Evolutionary conservation across 2,113 vertebrate species (phyloP).

Genomic region (Tor tambroides): DNA sequence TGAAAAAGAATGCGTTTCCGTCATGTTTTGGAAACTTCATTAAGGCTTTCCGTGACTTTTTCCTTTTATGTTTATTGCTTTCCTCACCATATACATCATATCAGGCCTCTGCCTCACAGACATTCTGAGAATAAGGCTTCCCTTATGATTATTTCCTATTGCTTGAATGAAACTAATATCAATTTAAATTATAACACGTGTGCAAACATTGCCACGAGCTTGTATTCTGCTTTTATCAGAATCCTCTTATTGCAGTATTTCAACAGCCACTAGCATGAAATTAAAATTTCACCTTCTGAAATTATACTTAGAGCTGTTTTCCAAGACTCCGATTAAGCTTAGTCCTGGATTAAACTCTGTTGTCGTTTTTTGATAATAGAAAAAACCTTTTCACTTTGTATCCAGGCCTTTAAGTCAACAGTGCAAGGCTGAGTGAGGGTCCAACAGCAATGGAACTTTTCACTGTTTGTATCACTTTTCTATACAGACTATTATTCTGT

Average conservation of each 20-base stretch:
- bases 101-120: not conserved
- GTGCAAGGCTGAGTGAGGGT: not conserved
- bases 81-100: not conserved
- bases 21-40: conserved; percentile 20
- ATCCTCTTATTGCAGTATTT: conserved; percentile 15
- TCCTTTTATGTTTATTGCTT: conserved; percentile 10
- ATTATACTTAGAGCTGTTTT: conserved; percentile 2
- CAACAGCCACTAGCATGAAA: conserved; percentile 2
- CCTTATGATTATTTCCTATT: not conserved
- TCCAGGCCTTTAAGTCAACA: not conserved
- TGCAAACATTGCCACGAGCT: conserved; percentile 1
- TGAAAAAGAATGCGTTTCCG: not conserved
- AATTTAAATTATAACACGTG: conserved; percentile 17
- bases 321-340: conserved; percentile 4
- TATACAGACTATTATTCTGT: not conserved
- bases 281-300: not conserved
- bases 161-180: not conserved
- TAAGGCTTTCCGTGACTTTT: not conserved
- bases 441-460: not conserved
- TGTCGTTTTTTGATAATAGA: not conserved
- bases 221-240: not conserved
- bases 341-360: not conserved
- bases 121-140: not conserved
- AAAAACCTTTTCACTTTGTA: not conserved
- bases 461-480: not conserved